phyloP scores from a whole-genome alignment of 1,140 invertebrate genomes.

The Penaeus indicus region DNA sequence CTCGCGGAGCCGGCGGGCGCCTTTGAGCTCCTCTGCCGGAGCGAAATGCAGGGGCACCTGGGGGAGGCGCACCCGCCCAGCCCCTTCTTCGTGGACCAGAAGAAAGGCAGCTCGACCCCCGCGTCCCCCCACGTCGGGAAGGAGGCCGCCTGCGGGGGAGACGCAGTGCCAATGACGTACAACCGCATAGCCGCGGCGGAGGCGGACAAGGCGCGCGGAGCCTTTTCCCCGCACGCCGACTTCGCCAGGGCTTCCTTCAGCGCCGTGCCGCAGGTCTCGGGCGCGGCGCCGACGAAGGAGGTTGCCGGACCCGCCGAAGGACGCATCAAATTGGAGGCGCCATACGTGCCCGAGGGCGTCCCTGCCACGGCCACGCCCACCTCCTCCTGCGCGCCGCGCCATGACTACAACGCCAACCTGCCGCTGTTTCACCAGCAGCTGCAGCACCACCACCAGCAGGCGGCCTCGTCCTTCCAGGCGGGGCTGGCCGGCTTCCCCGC shows the following conservation, averaged over 20 bases:
- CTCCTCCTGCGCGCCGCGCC: neutral
- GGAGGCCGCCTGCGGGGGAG: neutral
- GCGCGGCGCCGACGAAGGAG: neutral
- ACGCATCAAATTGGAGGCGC: slow-evolving; percentile 12
- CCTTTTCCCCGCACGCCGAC: slow-evolving; percentile 1
- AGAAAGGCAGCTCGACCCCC: neutral
- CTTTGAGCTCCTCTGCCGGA: slow-evolving; percentile 11
- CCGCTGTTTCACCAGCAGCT: slow-evolving; percentile 28
- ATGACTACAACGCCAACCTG: slow-evolving; percentile 40
- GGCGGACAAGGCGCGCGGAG: slow-evolving; percentile 7
- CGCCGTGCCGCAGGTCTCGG: neutral
- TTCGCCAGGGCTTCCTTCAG: neutral
- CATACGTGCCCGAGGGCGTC: neutral
- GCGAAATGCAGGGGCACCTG: neutral
- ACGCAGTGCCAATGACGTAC: neutral
- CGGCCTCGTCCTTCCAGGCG: slow-evolving; percentile 8
- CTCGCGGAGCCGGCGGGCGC: slow-evolving; percentile 22
- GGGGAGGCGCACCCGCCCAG: neutral
- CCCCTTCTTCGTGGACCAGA: neutral
- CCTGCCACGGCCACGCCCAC: neutral
- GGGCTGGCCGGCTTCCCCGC: slow-evolving; percentile 4
- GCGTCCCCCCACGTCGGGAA: neutral
- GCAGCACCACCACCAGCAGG: slow-evolving; percentile 6
- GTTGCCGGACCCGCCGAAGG: neutral
- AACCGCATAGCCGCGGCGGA: neutral